A percentile compares a stretch with the other conserved stretches of the same genome.
These are phyloP conservation scores for Actinemys pallida DNA, from an alignment of 2,113 vertebrate genomes.

Conservation along the genomic window DNA sequence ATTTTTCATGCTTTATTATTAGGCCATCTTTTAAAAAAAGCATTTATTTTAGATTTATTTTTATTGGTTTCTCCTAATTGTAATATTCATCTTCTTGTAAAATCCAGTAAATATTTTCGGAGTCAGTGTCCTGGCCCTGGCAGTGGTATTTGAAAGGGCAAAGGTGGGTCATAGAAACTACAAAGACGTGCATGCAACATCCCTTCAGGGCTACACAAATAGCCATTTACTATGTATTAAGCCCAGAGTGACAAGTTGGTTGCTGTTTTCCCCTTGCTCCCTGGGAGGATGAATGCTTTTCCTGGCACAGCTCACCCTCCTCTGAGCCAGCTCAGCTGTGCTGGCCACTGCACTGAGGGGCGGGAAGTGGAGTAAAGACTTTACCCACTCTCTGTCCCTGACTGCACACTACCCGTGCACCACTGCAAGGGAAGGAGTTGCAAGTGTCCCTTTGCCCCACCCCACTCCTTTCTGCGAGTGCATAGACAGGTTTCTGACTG, in stretches of 20 bases:
- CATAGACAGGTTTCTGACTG: not conserved
- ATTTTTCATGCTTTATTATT: not conserved
- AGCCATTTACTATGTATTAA: not conserved
- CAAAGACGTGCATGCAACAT: not conserved
- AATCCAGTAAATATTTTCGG: not conserved
- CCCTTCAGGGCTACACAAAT: not conserved
- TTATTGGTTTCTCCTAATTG: not conserved
- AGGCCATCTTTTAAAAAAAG: not conserved
- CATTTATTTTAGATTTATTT: not conserved
- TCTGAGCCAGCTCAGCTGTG: not conserved
- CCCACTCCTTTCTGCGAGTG: not conserved
- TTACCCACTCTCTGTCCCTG: too few relatives aligned
- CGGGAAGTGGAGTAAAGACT: not conserved
- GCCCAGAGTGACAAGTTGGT: not conserved
- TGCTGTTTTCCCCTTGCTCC: not conserved
- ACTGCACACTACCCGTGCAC: too few relatives aligned
- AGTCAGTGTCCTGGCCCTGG: not conserved
- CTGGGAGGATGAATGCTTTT: not conserved
- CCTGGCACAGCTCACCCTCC: not conserved
- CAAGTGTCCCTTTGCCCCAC: accelerated
- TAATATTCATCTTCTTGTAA: not conserved
- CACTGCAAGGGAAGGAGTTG: not conserved
- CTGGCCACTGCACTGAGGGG: not conserved
- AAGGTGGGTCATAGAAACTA: not conserved
- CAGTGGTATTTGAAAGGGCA: not conserved